Evolutionary conservation across 1,140 invertebrate species (phyloP).

Genomic region (Aphaenogaster rudis): DNA sequence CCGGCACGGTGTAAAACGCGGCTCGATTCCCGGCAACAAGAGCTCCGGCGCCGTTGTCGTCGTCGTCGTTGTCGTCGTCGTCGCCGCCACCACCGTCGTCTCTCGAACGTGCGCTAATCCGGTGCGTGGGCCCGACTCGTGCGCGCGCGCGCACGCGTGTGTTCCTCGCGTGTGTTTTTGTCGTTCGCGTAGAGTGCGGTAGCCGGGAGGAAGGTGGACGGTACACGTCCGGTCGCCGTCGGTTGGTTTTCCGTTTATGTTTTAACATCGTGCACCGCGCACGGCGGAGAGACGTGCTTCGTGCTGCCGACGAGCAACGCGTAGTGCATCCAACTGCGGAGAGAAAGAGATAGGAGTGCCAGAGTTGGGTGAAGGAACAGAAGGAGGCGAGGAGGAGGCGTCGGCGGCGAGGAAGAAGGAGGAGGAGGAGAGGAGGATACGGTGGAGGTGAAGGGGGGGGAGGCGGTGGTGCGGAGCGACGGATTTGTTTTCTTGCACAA

Average conservation of each 20-base stretch:
- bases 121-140: conserved; percentile 59
- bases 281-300: conserved; percentile 13
- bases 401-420: conserved; percentile 21
- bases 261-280: conserved; percentile 47
- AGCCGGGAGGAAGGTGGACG: neutral
- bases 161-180: conserved; percentile 45
- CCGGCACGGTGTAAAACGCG: neutral
- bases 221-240: neutral
- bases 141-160: conserved; percentile 51
- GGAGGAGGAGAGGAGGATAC: conserved; percentile 43
- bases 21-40: conserved; percentile 33
- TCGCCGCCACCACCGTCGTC: conserved; percentile 38
- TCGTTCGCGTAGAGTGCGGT: conserved; percentile 31
- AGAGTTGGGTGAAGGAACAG: neutral
- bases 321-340: conserved; percentile 49
- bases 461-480: conserved; percentile 74
- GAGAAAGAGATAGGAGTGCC: conserved; percentile 42
- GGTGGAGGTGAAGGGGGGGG: conserved; percentile 65
- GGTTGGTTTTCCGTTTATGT: conserved; percentile 29
- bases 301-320: neutral
- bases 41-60: conserved; percentile 35
- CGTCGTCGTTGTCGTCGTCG: conserved; percentile 22
- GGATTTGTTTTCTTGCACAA: conserved; percentile 82
- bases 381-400: neutral
- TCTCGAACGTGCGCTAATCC: conserved; percentile 66